Base-by-base conservation (phyloP, 1,140 invertebrate genomes). In the Delia radicum region DNA sequence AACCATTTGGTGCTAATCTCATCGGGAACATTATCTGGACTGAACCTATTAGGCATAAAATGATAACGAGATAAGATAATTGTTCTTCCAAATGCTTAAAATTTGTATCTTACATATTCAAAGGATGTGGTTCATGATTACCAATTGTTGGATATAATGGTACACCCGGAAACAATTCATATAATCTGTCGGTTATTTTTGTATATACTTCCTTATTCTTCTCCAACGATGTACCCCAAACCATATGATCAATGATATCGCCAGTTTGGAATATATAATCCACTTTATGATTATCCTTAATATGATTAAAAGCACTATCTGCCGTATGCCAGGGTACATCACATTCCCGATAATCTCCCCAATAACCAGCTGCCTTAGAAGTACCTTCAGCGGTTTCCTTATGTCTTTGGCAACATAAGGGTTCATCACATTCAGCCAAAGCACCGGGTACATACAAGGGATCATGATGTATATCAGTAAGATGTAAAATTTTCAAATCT, bases 71-170 rank as follows among this genome's bases (percentile, higher is more conserved):
- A 1, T 15, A 1, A 24, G 10, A 15, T 42, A 29, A 29, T 13
- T 37, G n/a, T 7, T 18, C 15, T 37, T 2, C 24, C n/a, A 26
- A 55, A 74, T 1, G 15, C 5, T 18, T 6, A 0, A 72, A n/a
- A n/a, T n/a, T 87, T 46, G 5, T 3, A 63, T 71, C 89, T 90
- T 88, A 95, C 93, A 92, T 90, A 87, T 97, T 96, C 4, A 94
- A 87, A 3, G 96, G 96, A 87, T 94, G 91, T 55, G 94, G 90
- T 87, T 98, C 96, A 80, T 98, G 96, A 83, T 98, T 98, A 46
- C 96, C 96, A 63, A 98, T 86, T 62, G 92, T 89, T 3, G 93
- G 91, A 83, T 91, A 92, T 1, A 97, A 88, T 1, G 89, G 87
- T 26, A 89, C 91, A 63, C 91, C 87, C 0, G 89, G 88, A 76